A percentile compares a stretch with the other conserved stretches of the same genome.
phyloP scores from a whole-genome alignment of 2,888 invertebrate species.

The Colletes collaris region DNA sequence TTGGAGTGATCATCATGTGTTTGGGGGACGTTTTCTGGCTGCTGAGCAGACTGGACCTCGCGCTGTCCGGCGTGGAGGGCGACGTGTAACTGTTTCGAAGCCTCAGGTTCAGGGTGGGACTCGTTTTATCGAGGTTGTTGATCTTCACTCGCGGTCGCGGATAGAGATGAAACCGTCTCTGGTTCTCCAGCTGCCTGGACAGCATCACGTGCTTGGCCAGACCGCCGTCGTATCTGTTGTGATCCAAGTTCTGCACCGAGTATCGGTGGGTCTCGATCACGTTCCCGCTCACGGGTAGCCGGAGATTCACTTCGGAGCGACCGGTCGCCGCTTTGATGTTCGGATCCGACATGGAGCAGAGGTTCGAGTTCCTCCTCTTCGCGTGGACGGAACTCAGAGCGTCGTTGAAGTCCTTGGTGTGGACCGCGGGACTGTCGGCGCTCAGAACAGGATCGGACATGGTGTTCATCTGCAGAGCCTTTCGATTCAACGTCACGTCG shows the following conservation, averaged over 20 bases:
- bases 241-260: slow-evolving; percentile 74
- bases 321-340: slow-evolving; percentile 73
- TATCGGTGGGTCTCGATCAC: slow-evolving; percentile 54
- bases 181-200: slow-evolving; percentile 67
- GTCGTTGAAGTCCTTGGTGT: slow-evolving; percentile 56
- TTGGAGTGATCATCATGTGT: slow-evolving; percentile 74
- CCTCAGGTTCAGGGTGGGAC: slow-evolving; percentile 62
- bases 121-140: slow-evolving; percentile 52
- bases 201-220: slow-evolving; percentile 62
- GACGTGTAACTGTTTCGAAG: slow-evolving; percentile 63
- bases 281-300: slow-evolving; percentile 42
- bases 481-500: slow-evolving; percentile 65
- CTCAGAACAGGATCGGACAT: slow-evolving; percentile 79
- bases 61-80: slow-evolving; percentile 60
- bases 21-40: slow-evolving; percentile 62
- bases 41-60: slow-evolving; percentile 34
- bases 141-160: slow-evolving; percentile 45
- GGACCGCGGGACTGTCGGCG: slow-evolving; percentile 59
- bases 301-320: slow-evolving; percentile 55
- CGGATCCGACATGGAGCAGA: slow-evolving; percentile 79
- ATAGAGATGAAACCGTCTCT: slow-evolving; percentile 54
- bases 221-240: slow-evolving; percentile 62
- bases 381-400: slow-evolving; percentile 40
- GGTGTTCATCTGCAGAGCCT: slow-evolving; percentile 72
- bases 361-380: slow-evolving; percentile 69